Conservation (phyloP, 1,140 invertebrate species). For the Neodiprion virginianus region DNA sequence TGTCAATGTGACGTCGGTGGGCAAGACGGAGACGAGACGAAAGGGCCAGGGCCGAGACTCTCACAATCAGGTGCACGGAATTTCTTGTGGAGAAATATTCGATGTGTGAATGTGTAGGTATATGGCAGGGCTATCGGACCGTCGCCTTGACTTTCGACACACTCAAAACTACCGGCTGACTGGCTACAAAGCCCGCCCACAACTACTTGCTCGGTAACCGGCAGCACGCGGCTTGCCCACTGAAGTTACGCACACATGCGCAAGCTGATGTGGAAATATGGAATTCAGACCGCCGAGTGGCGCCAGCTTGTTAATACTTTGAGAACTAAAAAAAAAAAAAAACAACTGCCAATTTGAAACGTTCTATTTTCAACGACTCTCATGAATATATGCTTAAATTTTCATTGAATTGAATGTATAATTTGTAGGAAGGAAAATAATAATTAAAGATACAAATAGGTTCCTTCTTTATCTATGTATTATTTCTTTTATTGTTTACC, state of each 20-base stretch:
- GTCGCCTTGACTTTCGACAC: not conserved
- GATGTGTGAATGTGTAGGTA: no score
- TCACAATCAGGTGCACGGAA: not conserved
- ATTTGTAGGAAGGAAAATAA: no score
- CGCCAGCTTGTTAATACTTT: not conserved
- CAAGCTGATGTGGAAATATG: slow-evolving; percentile 6
- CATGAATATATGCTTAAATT: no score
- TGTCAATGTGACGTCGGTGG: not conserved
- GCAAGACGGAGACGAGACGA: no score
- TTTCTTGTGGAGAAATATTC: not conserved
- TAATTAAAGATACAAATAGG: no score
- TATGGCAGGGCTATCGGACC: not conserved
- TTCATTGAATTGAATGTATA: no score
- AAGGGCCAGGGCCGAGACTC: not conserved
- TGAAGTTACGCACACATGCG: not conserved
- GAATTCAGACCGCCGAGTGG: not conserved
- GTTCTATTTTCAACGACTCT: no score
- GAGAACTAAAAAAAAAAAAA: not conserved
- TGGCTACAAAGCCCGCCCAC: not conserved
- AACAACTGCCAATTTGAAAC: not conserved
- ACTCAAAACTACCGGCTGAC: not conserved
- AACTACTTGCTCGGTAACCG: not conserved
- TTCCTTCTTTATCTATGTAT: no score
- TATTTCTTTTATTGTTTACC: no score
- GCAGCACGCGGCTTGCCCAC: not conserved